These are phyloP conservation scores for Aricia artaxerxes DNA, from an alignment of 2,888 invertebrate genomes.

Conservation along the genomic window DNA sequence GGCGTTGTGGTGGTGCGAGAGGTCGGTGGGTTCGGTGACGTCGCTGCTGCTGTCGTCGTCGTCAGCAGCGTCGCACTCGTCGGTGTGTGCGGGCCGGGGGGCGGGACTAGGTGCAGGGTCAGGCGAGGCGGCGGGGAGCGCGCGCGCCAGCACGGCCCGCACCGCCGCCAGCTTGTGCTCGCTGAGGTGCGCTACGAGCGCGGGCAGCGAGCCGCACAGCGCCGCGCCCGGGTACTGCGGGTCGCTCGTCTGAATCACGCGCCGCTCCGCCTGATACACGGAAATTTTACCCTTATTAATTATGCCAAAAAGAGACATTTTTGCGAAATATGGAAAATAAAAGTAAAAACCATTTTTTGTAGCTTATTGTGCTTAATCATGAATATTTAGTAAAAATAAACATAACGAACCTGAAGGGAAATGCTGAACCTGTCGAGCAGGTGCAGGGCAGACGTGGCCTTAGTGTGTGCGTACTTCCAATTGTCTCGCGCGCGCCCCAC, in stretches of 20 bases:
- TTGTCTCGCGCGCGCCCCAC: conserved; percentile 94
- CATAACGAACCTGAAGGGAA: conserved; percentile 71
- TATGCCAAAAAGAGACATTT: too few species aligned
- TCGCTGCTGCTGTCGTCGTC: conserved; percentile 44
- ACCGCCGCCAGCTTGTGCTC: conserved; percentile 89
- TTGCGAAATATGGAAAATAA: too few species aligned
- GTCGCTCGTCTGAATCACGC: conserved; percentile 84
- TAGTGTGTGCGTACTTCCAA: conserved; percentile 92
- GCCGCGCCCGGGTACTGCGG: conserved; percentile 93
- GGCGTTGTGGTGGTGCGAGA: conserved; percentile 71
- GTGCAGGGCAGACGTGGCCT: conserved; percentile 91
- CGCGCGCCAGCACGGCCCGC: conserved; percentile 59
- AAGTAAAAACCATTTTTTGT: too few species aligned
- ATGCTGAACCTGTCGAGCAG: conserved; percentile 90
- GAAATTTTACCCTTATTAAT: not conserved
- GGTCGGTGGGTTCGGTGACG: conserved; percentile 62
- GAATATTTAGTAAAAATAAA: not conserved
- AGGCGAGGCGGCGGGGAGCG: conserved; percentile 35
- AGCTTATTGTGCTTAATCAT: too few species aligned
- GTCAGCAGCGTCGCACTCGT: conserved; percentile 31
- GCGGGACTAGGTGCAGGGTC: conserved; percentile 1
- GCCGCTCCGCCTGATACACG: not conserved
- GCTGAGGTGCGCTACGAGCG: conserved; percentile 93
- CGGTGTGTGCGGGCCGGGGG: conserved; percentile 28
- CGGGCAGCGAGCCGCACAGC: conserved; percentile 91